phyloP scores from a whole-genome alignment of 1,140 invertebrate species.

The Contarinia nasturtii region DNA sequence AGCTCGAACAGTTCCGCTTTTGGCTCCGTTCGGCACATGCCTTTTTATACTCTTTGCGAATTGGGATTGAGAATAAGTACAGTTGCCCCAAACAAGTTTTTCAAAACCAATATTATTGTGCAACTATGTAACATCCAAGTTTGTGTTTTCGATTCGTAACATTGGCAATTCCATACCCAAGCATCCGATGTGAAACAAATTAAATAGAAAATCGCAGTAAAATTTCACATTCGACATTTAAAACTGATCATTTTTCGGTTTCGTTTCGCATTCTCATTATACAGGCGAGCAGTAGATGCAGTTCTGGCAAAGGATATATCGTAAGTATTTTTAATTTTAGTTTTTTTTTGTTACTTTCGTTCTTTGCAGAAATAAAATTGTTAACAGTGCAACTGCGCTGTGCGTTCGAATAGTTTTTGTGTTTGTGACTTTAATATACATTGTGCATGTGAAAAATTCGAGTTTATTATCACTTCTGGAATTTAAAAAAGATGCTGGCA shows the following conservation, averaged over 20 bases:
- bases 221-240: neutral
- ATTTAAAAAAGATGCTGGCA: constrained; percentile 1
- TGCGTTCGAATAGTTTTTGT: constrained; percentile 5
- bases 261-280: constrained; percentile 9
- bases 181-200: too few species aligned
- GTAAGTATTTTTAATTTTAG: constrained; percentile 37
- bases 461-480: constrained; percentile 4
- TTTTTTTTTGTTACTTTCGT: neutral
- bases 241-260: neutral
- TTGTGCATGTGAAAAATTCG: neutral
- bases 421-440: constrained; percentile 3
- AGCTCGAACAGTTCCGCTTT: too few species aligned
- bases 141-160: too few species aligned
- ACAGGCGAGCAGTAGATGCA: constrained; percentile 68
- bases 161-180: too few species aligned
- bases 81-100: too few species aligned
- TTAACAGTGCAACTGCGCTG: neutral
- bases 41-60: too few species aligned
- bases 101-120: too few species aligned
- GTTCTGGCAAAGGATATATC: constrained; percentile 76
- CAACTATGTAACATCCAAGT: too few species aligned
- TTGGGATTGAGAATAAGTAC: too few species aligned
- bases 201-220: too few species aligned
- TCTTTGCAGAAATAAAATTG: constrained; percentile 4
- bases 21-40: too few species aligned